Base-by-base conservation (phyloP, 1,140 invertebrate genomes). In the Zaprionus ghesquierei region DNA sequence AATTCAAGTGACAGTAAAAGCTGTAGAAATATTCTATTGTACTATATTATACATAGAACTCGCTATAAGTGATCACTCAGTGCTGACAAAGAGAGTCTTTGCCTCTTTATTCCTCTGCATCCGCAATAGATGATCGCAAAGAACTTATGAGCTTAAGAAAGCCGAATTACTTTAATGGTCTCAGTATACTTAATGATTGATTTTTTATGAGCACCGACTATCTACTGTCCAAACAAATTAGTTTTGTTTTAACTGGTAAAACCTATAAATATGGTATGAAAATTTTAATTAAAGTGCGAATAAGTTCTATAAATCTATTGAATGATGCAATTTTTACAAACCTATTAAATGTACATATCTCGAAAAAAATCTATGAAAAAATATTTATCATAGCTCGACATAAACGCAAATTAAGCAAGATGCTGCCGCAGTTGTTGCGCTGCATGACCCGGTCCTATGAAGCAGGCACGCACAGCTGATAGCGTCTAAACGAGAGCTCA, bases 371-470 rank as follows among this genome's bases (percentile, higher is more conserved):
- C 9, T 46, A 46, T 46, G 15, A 1, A 44, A n/a, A 12, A 20
- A 22, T 20, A 46, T 22, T 12, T 46, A 22, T 46, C 3, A 46
- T 8, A 46, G 41, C 41, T 22, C 41, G n/a, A 64, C 50, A 64
- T 53, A 49, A 51, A 33, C 33, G 29, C 53, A 33, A 69, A 74
- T 73, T 73, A 73, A 69, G 13, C 27, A n/a, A 62, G 62, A 49
- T 55, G 35, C 54, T 62, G 41, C 58, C 51, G 25, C 51, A 29
- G 18, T 56, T 56, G 35, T 44, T 38, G 23, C 27, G 20, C 63
- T 25, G 23, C 29, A 53, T 72, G 46, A 68, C 63, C 63, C 53
- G 41, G 27, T 41, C 35, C 35, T 38, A n/a, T n/a, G 5, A 15
- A 54, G 23, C 9, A 22, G 22, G 4, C 38, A 64, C 13, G 22